These are phyloP conservation scores for Protonemura montana DNA, from an alignment of 2,888 invertebrate genomes.

Conservation along the genomic window DNA sequence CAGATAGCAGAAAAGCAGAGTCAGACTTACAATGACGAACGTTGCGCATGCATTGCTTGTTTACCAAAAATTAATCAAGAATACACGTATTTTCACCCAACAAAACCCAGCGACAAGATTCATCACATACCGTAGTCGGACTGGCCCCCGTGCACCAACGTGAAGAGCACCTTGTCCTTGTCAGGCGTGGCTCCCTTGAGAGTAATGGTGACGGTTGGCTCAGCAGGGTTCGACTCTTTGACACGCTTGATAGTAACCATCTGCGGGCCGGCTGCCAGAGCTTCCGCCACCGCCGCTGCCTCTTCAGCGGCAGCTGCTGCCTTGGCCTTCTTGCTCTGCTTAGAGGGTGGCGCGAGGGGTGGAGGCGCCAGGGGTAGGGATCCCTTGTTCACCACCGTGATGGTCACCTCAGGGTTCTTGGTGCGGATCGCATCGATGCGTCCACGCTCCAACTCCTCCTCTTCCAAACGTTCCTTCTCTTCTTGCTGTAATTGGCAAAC, in stretches of 20 bases:
- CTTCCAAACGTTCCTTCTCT: conserved; percentile 59
- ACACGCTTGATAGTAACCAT: conserved; percentile 79
- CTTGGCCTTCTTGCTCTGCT: conserved; percentile 51
- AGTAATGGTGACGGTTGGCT: conserved; percentile 79
- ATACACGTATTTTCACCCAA: too few relatives aligned
- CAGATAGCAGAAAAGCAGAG: too few relatives aligned
- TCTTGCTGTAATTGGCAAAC: conserved; percentile 55
- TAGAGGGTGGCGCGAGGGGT: not conserved
- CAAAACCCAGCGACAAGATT: not conserved
- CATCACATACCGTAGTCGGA: conserved; percentile 53
- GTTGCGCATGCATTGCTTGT: too few relatives aligned
- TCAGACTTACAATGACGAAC: too few relatives aligned
- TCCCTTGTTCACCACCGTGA: conserved; percentile 60
- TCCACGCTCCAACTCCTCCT: conserved; percentile 58
- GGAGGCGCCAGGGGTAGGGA: conserved; percentile 55
- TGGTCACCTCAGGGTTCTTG: conserved; percentile 60
- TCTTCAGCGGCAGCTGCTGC: conserved; percentile 47
- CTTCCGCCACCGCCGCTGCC: not conserved
- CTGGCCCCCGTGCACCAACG: conserved; percentile 63
- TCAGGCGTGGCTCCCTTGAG: conserved; percentile 76
- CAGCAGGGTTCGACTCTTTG: conserved; percentile 69
- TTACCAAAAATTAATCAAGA: too few relatives aligned
- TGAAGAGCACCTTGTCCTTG: conserved; percentile 77
- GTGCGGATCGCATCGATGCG: conserved; percentile 56
- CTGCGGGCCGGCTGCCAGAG: conserved; percentile 51